Percentiles rank a stretch among this genome's conserved stretches.
Evolutionary conservation across 1,140 invertebrate species (phyloP).

Genomic region (Listronotus bonariensis): DNA sequence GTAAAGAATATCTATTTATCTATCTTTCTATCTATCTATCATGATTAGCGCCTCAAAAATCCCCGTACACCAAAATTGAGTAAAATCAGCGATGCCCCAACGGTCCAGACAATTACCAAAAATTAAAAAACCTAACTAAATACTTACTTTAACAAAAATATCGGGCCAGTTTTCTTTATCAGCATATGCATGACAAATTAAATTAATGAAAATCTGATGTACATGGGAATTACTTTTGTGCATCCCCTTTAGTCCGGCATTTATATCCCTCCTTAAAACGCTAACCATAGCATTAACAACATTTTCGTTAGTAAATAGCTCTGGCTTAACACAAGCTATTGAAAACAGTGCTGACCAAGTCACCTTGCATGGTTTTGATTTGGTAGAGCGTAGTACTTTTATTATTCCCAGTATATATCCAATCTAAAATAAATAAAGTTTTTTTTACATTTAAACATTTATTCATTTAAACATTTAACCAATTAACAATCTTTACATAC

Average conservation of each 20-base stretch:
- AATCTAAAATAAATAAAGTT: constrained; percentile 49
- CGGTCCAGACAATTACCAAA: no score
- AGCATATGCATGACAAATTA: constrained; percentile 79
- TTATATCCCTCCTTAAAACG: constrained; percentile 78
- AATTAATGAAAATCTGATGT: constrained; percentile 84
- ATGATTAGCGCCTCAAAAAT: no score
- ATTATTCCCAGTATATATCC: constrained; percentile 64
- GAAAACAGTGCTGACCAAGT: constrained; percentile 80
- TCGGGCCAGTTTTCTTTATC: constrained; percentile 81
- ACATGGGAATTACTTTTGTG: constrained; percentile 78
- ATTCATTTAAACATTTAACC: no score
- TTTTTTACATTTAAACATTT: no score
- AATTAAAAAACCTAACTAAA: constrained; percentile 20
- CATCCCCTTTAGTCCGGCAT: constrained; percentile 69
- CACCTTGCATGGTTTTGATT: constrained; percentile 80
- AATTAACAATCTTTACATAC: no score
- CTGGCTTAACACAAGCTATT: constrained; percentile 78
- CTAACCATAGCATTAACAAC: constrained; percentile 81
- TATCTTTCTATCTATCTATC: no score
- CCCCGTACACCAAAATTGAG: no score
- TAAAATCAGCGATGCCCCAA: no score
- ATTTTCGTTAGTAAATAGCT: constrained; percentile 78
- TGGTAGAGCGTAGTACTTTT: constrained; percentile 66
- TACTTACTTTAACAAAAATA: constrained; percentile 70
- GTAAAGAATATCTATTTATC: no score